Percentiles rank a stretch among this genome's conserved stretches.
Conservation (phyloP, 2,113 vertebrate genomes). For the Chionis minor region DNA sequence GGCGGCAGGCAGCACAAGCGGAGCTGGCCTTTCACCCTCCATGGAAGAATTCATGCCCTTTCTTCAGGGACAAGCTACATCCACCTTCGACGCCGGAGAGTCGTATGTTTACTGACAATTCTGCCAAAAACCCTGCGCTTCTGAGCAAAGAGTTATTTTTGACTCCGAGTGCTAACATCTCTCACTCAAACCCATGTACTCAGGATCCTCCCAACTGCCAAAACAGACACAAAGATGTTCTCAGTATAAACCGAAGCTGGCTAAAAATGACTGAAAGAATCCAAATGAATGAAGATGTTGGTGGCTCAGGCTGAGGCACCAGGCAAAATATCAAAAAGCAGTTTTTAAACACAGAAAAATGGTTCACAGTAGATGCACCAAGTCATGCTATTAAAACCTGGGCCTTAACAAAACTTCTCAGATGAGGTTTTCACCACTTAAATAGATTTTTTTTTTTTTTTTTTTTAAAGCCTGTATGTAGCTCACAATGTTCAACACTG, state of each 20-base stretch:
- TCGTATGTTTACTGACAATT: background rate
- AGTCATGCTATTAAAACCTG: background rate
- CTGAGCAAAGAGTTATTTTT: background rate
- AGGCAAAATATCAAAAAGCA: background rate
- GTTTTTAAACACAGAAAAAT: background rate
- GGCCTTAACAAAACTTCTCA: background rate
- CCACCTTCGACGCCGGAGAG: background rate
- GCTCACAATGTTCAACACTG: background rate
- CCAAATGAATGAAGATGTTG: background rate
- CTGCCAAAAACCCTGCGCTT: background rate
- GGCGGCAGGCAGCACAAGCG: background rate
- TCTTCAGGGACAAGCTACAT: background rate
- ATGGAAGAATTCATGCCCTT: fast-evolving
- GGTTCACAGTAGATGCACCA: background rate
- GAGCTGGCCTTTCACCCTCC: background rate
- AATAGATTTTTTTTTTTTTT: background rate
- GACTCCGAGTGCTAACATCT: background rate
- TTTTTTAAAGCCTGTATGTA: background rate
- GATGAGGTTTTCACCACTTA: background rate
- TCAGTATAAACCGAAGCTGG: background rate
- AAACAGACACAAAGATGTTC: slow-evolving; percentile 9
- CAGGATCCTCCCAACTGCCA: background rate
- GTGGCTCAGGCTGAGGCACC: background rate
- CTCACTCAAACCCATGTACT: background rate
- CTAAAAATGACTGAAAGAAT: background rate